Percentiles rank a stretch among this genome's conserved stretches.
These are phyloP conservation scores for Lamellibrachia columna DNA, from an alignment of 2,888 invertebrate genomes.

Conservation along the genomic window DNA sequence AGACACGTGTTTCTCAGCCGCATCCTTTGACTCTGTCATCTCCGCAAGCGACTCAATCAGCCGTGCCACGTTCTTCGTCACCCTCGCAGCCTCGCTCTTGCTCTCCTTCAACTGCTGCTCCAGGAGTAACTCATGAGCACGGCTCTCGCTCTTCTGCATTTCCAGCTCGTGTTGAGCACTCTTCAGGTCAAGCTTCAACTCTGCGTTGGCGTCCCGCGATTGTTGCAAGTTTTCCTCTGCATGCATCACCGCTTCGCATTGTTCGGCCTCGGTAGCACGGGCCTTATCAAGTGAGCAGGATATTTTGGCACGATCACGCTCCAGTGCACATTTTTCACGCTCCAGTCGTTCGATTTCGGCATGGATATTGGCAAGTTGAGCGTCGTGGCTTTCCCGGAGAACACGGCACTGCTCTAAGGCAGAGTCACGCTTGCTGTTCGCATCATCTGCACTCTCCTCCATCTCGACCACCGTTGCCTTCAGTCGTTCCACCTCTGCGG, in stretches of 20 bases:
- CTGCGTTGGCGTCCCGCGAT: not conserved
- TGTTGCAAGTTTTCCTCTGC: not conserved
- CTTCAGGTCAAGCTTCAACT: not conserved
- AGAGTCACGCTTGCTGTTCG: not conserved
- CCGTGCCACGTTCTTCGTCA: not conserved
- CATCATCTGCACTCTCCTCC: not conserved
- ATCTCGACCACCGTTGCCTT: not conserved
- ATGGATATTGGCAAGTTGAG: not conserved
- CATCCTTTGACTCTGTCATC: not conserved
- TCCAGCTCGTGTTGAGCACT: not conserved
- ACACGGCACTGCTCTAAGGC: not conserved
- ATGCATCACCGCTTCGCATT: not conserved
- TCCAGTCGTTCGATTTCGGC: not conserved
- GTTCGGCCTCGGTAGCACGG: not conserved
- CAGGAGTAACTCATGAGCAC: conserved; percentile 8
- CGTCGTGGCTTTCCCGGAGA: not conserved
- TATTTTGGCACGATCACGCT: not conserved
- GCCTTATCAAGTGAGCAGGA: not conserved
- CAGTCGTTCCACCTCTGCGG: not conserved
- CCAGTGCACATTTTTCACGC: not conserved
- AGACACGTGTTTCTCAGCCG: not conserved
- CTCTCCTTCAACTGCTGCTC: conserved; percentile 3
- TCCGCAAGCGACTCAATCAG: not conserved
- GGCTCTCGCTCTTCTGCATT: not conserved
- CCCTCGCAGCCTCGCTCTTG: not conserved